Percentiles rank a stretch among this genome's conserved stretches.
These are phyloP conservation scores for Mormyrops attenuatus DNA, from an alignment of 2,797 vertebrate genomes.

Conservation along the genomic window DNA sequence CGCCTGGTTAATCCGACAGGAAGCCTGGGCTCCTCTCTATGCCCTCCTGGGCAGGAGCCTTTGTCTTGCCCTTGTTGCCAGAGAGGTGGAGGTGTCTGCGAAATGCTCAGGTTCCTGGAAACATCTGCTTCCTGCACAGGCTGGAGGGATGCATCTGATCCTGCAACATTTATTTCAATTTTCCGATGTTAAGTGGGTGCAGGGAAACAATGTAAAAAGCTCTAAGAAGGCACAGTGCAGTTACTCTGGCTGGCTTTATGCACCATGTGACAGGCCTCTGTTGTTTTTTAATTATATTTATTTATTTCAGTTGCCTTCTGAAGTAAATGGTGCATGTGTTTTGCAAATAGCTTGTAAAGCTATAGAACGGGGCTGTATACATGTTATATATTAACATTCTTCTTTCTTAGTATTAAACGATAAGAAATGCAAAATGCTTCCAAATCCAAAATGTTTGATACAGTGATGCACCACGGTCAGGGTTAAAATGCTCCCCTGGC, in stretches of 20 bases:
- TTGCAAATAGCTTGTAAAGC: constrained; percentile 15
- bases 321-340: constrained; percentile 25
- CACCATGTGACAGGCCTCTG: constrained; percentile 17
- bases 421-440: neutral
- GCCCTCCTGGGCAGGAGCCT: constrained; percentile 14
- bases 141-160: neutral
- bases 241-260: neutral
- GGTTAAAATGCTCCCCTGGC: neutral
- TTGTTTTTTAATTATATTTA: neutral
- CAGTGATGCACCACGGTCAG: neutral
- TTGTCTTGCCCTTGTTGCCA: constrained; percentile 1
- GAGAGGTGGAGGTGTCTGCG: constrained; percentile 6
- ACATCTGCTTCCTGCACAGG: neutral
- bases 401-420: neutral
- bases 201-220: constrained; percentile 9
- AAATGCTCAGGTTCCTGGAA: neutral
- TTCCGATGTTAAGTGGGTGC: neutral
- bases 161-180: constrained; percentile 17
- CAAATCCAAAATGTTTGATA: neutral
- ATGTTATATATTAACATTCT: neutral
- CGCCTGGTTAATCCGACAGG: constrained; percentile 54
- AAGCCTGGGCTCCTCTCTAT: constrained; percentile 20
- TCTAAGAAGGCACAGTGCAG: neutral
- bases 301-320: neutral
- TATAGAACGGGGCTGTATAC: neutral